Conservation (phyloP, 2,797 vertebrate species). For the Peromyscus eremicus region DNA sequence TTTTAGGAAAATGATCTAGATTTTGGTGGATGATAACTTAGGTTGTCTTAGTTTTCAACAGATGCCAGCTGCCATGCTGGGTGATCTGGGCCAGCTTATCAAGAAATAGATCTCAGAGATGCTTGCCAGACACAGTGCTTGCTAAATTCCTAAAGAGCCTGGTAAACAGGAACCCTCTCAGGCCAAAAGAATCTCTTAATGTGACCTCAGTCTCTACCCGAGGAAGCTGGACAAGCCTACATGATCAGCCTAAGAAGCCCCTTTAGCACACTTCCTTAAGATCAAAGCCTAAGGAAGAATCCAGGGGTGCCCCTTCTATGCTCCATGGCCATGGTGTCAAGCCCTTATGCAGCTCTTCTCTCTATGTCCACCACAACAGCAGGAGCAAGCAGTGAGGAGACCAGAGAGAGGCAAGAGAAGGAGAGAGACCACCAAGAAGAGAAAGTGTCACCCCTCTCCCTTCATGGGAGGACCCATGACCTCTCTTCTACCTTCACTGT, state of each 20-base stretch:
- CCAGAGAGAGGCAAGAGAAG: background rate
- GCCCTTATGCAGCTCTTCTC: background rate
- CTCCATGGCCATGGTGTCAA: background rate
- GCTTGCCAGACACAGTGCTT: background rate
- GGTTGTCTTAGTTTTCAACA: background rate
- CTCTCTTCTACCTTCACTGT: background rate
- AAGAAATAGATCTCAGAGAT: background rate
- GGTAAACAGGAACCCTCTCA: background rate
- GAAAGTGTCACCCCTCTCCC: rapidly evolving
- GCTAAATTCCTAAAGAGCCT: background rate
- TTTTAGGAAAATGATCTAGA: slow-evolving; percentile 39
- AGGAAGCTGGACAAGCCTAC: background rate
- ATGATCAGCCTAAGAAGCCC: background rate
- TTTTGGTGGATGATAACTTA: background rate
- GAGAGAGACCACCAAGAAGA: background rate
- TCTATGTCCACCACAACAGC: background rate
- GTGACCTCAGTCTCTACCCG: background rate
- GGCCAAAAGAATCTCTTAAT: background rate
- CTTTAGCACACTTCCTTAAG: slow-evolving; percentile 1
- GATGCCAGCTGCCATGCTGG: background rate
- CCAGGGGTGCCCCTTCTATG: background rate
- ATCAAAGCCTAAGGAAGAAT: background rate
- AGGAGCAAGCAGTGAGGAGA: background rate
- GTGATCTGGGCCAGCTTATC: background rate
- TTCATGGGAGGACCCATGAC: too few species aligned